Percentiles rank a stretch among this genome's conserved stretches.
phyloP scores from a whole-genome alignment of 2,888 invertebrate genomes.

The Drosophila peninsularis region DNA sequence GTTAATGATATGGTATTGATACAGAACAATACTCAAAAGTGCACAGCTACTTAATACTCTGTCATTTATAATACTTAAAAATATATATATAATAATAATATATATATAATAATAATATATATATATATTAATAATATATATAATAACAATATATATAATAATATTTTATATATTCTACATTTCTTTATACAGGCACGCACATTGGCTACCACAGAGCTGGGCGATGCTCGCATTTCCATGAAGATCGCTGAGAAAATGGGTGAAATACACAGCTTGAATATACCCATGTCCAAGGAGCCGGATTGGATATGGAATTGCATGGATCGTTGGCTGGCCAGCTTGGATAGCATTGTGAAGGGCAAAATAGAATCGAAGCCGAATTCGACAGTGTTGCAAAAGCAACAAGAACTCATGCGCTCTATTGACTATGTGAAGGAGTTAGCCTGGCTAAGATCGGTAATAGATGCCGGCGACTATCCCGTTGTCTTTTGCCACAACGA shows the following conservation, averaged over 20 bases:
- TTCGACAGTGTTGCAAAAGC: constrained; percentile 60
- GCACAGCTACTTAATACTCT: no score
- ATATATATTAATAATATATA: no score
- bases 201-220: constrained; percentile 92
- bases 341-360: constrained; percentile 84
- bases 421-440: constrained; percentile 89
- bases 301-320: constrained; percentile 97
- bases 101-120: no score
- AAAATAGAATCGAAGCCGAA: constrained; percentile 82
- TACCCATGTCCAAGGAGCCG: constrained; percentile 98
- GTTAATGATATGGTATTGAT: no score
- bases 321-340: constrained; percentile 89
- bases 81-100: no score
- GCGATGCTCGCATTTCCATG: constrained; percentile 91
- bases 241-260: constrained; percentile 97
- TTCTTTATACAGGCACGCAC: constrained; percentile 90
- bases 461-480: constrained; percentile 88
- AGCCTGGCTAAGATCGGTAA: constrained; percentile 88
- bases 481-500: constrained; percentile 98
- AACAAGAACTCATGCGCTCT: constrained; percentile 64
- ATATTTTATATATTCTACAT: background rate
- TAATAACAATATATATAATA: no score
- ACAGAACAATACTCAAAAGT: no score
- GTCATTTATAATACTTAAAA: no score
- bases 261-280: constrained; percentile 95